A percentile compares a stretch with the other conserved stretches of the same genome.
Evolutionary conservation across 2,113 vertebrate species (phyloP).

Genomic region (Hyperoodon ampullatus): DNA sequence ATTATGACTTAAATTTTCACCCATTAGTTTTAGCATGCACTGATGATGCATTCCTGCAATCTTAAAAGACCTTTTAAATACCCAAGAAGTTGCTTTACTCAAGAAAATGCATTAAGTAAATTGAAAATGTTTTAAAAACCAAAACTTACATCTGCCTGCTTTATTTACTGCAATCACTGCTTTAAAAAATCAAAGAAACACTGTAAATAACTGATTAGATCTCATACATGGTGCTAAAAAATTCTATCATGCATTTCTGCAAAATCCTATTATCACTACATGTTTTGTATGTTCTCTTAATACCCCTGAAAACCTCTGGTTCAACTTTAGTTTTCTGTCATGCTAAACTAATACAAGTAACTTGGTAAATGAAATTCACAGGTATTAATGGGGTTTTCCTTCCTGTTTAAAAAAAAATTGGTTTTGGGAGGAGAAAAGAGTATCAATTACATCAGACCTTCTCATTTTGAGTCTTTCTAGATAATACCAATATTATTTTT

Average conservation of each 20-base stretch:
- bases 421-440: not conserved
- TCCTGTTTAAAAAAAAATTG: too few species aligned
- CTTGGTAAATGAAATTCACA: conserved; percentile 48
- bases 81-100: conserved; percentile 5
- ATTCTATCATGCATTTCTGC: conserved; percentile 27
- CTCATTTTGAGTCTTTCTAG: conserved; percentile 46
- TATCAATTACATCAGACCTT: conserved; percentile 15
- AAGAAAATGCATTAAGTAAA: conserved; percentile 28
- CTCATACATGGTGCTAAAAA: not conserved
- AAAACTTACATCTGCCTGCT: conserved; percentile 7
- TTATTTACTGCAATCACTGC: conserved; percentile 30
- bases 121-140: conserved; percentile 37
- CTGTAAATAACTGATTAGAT: conserved; percentile 49
- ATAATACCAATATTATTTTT: conserved; percentile 23
- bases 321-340: conserved; percentile 52
- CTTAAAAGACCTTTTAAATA: not conserved
- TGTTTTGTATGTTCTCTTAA: conserved; percentile 45
- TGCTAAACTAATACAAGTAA: conserved; percentile 41
- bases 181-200: not conserved
- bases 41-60: not conserved
- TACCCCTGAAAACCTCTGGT: conserved; percentile 48
- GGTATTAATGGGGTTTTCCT: too few species aligned
- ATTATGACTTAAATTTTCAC: not conserved
- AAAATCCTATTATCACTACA: not conserved
- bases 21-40: not conserved